Percentiles rank a stretch among this genome's conserved stretches.
These are phyloP conservation scores for Thaumetopoea pityocampa DNA, from an alignment of 1,140 invertebrate genomes.

Conservation along the genomic window DNA sequence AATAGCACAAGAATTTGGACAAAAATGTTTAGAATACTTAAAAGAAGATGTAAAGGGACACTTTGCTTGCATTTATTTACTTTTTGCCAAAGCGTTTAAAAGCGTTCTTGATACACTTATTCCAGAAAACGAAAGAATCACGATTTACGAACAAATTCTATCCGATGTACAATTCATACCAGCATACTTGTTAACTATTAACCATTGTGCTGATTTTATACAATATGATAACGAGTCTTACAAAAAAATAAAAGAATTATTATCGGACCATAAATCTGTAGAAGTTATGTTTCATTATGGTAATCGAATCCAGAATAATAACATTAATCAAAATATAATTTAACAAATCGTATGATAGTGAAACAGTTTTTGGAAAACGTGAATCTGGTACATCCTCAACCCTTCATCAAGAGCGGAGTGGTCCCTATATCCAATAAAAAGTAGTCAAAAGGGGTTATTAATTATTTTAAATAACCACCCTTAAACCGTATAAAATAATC, in stretches of 20 bases:
- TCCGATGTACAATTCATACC: conserved; percentile 24
- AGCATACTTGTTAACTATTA: conserved; percentile 30
- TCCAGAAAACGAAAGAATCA: neutral
- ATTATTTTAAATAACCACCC: too few species aligned
- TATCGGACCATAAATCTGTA: conserved; percentile 31
- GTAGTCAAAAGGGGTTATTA: too few species aligned
- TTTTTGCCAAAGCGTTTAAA: conserved; percentile 30
- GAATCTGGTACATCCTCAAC: too few species aligned
- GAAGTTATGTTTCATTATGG: conserved; percentile 52
- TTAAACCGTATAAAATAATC: too few species aligned
- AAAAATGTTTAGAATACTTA: conserved; percentile 29
- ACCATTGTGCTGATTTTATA: conserved; percentile 13
- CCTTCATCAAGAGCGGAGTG: too few species aligned
- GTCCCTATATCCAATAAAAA: too few species aligned
- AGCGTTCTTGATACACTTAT: conserved; percentile 15
- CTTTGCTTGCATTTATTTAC: conserved; percentile 39
- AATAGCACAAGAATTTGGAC: conserved; percentile 26
- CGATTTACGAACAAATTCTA: conserved; percentile 23
- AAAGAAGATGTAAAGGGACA: conserved; percentile 32
- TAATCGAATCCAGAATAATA: conserved; percentile 1
- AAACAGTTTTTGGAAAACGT: too few species aligned
- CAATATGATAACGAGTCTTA: conserved; percentile 7
- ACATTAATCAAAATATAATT: neutral
- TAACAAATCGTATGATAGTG: too few species aligned
- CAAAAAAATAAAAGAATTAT: conserved; percentile 18